phyloP scores from a whole-genome alignment of 2,888 invertebrate species.

The Imbricaverruca yamaguchii region DNA sequence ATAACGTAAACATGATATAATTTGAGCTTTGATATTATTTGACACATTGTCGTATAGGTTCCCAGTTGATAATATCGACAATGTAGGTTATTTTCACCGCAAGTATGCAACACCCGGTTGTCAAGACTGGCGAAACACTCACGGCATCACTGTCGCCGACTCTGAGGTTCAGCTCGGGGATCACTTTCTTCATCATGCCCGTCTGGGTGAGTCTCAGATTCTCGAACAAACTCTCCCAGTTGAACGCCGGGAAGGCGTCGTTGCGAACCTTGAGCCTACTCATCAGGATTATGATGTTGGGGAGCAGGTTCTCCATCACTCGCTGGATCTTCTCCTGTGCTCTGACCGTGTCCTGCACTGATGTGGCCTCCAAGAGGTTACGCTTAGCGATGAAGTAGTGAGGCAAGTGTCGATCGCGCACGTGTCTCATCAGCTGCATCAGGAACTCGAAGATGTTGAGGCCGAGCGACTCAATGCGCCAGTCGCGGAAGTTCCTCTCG shows the following conservation, averaged over 20 bases:
- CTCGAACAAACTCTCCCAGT: conserved; percentile 25
- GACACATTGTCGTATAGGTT: too few species aligned
- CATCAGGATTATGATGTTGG: conserved; percentile 23
- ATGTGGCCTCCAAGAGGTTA: conserved; percentile 62
- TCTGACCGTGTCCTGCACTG: conserved; percentile 45
- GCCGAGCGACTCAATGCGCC: conserved; percentile 67
- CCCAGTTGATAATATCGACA: too few species aligned
- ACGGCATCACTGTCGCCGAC: too few species aligned
- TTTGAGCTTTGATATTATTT: too few species aligned
- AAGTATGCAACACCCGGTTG: too few species aligned
- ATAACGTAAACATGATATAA: too few species aligned
- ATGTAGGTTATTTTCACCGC: too few species aligned
- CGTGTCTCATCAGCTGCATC: conserved; percentile 52
- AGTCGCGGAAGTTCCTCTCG: conserved; percentile 59
- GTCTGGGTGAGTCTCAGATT: conserved; percentile 20
- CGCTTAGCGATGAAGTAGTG: conserved; percentile 66
- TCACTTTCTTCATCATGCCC: neutral
- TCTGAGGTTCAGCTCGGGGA: neutral
- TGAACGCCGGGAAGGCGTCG: conserved; percentile 24
- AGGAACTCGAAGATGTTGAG: conserved; percentile 57
- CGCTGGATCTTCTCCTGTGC: conserved; percentile 60
- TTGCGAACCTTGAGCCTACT: conserved; percentile 19
- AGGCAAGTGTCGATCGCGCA: conserved; percentile 54
- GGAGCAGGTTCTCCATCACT: conserved; percentile 60
- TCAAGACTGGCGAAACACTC: too few species aligned